Base-by-base conservation (phyloP, 2,888 invertebrate genomes). In the Sphaerophoria rueppellii region DNA sequence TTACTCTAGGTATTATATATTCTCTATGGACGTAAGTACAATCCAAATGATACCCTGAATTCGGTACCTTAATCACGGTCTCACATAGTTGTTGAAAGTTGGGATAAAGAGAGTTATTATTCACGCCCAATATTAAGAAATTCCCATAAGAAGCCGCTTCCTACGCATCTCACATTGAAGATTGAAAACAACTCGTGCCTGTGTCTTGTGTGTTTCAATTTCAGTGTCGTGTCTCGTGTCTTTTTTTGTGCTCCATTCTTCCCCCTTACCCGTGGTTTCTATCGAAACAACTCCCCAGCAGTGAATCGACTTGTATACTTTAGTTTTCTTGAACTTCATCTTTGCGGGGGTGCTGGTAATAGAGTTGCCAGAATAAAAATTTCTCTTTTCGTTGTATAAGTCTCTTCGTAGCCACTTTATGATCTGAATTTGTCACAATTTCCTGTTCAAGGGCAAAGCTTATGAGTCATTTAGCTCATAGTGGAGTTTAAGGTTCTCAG, bases 11-110 rank as follows among this genome's bases (percentile, higher is more conserved):
- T n/a, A n/a, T n/a, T n/a, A n/a, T n/a, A n/a, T n/a, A n/a, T n/a
- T n/a, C n/a, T n/a, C n/a, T n/a, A 93, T 93, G 88, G 94, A 94
- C 93, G 96, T 58, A 46, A 24, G 24, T 24, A 24, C 24, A 24
- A 24, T 24, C 24, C 24, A 24, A 24, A 24, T 24, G n/a, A 24
- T 24, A 2, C 14, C 35, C 43, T 6, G 32, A 43, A 43, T 43
- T 9, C 71, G 63, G n/a, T n/a, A n/a, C n/a, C n/a, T n/a, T n/a
- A 58, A 58, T 40, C 37, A 16, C 9, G 11, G 11, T 16, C 1
- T 35, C n/a, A 58, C 14, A 67, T 24, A 24, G 24, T 24, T 24
- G 24, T 74, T 78, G 46, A 65, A 43, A 40, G 55, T 14, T 76
- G 67, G 48, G 37, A 7, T 34, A 74, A 24, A 57, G 24, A 24